These are phyloP conservation scores for Onychomys leucogaster DNA, from an alignment of 2,797 vertebrate species.

Conservation along the genomic window DNA sequence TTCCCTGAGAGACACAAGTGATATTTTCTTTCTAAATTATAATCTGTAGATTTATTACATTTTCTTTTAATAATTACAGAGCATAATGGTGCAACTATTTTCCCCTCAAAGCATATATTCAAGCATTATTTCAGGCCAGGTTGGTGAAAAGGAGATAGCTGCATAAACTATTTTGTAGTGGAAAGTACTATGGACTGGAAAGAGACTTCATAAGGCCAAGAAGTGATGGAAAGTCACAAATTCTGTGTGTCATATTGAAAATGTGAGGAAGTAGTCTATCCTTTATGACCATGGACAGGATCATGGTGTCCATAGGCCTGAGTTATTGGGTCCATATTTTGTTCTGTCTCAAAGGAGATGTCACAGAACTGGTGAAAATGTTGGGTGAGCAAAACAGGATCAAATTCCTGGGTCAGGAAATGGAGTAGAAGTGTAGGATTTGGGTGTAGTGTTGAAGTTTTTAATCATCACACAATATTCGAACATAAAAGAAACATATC, in stretches of 20 bases:
- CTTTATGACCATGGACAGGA: neutral
- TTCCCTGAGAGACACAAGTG: constrained; percentile 28
- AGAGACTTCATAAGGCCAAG: neutral
- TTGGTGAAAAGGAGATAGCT: neutral
- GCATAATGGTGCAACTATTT: constrained; percentile 52
- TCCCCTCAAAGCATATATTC: constrained; percentile 13
- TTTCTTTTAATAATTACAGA: constrained; percentile 61
- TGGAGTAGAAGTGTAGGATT: neutral
- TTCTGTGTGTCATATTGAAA: neutral
- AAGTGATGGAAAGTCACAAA: neutral
- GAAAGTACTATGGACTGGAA: neutral
- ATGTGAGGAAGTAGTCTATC: neutral
- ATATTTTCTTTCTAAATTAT: constrained; percentile 63
- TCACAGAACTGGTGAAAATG: neutral
- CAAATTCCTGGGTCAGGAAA: neutral
- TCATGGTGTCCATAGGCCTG: neutral
- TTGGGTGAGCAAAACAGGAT: neutral
- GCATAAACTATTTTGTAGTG: neutral
- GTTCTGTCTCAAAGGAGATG: neutral
- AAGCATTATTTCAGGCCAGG: constrained; percentile 15
- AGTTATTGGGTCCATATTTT: neutral
- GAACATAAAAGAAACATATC: neutral
- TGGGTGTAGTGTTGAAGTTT: neutral
- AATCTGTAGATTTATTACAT: constrained; percentile 52
- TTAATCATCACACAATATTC: neutral